phyloP scores from a whole-genome alignment of 2,888 invertebrate genomes.

The Notodonta dromedarius region DNA sequence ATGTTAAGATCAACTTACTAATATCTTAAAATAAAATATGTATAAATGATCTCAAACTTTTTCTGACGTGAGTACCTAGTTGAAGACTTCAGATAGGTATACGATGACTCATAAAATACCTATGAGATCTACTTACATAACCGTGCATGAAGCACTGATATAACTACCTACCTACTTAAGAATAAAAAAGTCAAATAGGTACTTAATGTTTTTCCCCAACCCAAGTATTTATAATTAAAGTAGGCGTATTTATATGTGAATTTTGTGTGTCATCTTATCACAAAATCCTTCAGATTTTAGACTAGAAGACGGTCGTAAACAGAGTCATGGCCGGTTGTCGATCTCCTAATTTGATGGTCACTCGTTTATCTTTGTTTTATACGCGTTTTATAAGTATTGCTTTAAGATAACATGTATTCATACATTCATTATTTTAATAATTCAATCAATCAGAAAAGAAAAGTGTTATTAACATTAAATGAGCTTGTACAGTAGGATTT shows the following conservation, averaged over 20 bases:
- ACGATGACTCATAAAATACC: no score
- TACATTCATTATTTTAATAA: constrained; percentile 6
- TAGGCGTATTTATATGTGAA: constrained; percentile 31
- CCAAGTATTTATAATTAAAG: background rate
- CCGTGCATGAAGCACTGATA: no score
- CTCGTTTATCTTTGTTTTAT: constrained; percentile 61
- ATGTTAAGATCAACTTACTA: no score
- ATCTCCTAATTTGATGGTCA: constrained; percentile 80
- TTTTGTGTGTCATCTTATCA: constrained; percentile 73
- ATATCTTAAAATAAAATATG: no score
- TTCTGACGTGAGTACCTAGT: no score
- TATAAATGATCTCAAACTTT: no score
- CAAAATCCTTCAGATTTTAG: constrained; percentile 70
- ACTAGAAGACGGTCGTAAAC: constrained; percentile 61
- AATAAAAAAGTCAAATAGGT: no score
- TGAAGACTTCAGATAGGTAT: no score
- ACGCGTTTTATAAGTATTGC: constrained; percentile 36
- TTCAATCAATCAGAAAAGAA: background rate
- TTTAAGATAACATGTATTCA: constrained; percentile 39
- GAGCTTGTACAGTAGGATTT: background rate
- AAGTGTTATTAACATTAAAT: no score
- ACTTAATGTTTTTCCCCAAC: background rate
- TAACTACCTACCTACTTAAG: no score
- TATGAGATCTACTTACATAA: no score
- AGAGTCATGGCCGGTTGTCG: constrained; percentile 81